These are phyloP conservation scores for Acanthosoma haemorrhoidale DNA, from an alignment of 2,888 invertebrate species.

Conservation along the genomic window DNA sequence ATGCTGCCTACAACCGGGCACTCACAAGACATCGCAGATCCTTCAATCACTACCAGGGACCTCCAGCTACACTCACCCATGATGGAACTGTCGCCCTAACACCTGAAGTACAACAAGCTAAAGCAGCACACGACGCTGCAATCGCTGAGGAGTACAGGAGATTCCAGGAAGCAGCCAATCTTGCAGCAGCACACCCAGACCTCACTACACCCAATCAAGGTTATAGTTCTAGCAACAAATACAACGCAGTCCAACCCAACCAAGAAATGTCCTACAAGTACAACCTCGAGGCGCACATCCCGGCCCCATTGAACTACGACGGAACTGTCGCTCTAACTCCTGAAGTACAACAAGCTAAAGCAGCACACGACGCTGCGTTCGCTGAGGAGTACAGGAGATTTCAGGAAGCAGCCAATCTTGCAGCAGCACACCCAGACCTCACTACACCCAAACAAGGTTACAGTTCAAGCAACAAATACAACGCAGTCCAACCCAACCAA, in stretches of 20 bases:
- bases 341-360: conserved; percentile 25
- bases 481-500: not conserved
- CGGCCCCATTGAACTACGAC: conserved; percentile 29
- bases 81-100: conserved; percentile 36
- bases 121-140: conserved; percentile 33
- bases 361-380: conserved; percentile 21
- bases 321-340: conserved; percentile 33
- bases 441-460: not conserved
- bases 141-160: conserved; percentile 1
- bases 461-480: not conserved
- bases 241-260: not conserved
- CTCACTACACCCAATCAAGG: not conserved
- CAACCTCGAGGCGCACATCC: not conserved
- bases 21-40: no score
- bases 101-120: conserved; percentile 31
- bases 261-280: no score
- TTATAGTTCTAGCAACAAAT: not conserved
- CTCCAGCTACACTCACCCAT: conserved; percentile 12
- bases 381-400: conserved; percentile 5
- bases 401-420: conserved; percentile 39
- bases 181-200: not conserved
- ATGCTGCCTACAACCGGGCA: no score
- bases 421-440: not conserved
- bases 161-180: not conserved
- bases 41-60: not conserved